Base-by-base conservation (phyloP, 1,140 invertebrate species). In the Euborellia annulipes region DNA sequence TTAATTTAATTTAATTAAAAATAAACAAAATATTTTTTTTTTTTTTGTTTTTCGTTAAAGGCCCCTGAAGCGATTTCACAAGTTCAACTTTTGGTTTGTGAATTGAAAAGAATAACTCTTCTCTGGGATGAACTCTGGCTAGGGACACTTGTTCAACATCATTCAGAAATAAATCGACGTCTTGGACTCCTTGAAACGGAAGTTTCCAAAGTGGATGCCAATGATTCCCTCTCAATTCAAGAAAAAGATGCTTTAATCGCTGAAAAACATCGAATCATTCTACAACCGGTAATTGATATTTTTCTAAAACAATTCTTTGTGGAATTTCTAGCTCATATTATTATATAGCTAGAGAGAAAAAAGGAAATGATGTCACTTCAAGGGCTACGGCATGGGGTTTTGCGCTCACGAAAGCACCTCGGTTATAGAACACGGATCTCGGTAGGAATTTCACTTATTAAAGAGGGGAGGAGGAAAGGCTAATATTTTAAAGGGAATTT, bases 71-170 rank as follows among this genome's bases (percentile, higher is more conserved):
- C 88, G 11, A 87, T 97, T 18, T 66, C 76, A 18, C 86, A 95
- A 55, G 88, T 95, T 0, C 83, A 88, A 62, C 66, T 84, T 48
- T 69, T 98, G 41, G 89, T 96, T 0, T 81, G 79, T 54, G 93
- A 98, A 66, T 66, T 98, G 46, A 73, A 88, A 22, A 70, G 92
- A 39, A 90, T 97, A 34, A 94, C 90, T 37, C 61, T 98, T 22
- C 67, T 98, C 0, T 95, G 91, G 87, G 93, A 98, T 63, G 94
- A 98, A 65, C 68, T 96, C 21, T 98, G 93, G 86, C 64, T 95
- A 2, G 88, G 90, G 3, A 85, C 86, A 2, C 62, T 95, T 37
- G 76, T 73, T 9, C 85, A 90, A 56, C 78, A 90, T 59, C 79
- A 94, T 62, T 69, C 76, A 14, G 85, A 90, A 52, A 82, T 91